Percentiles rank a stretch among this genome's conserved stretches.
phyloP scores from a whole-genome alignment of 30 jellyfish, hydroid and myxozoan species.

The Phacellophora camtschatica region DNA sequence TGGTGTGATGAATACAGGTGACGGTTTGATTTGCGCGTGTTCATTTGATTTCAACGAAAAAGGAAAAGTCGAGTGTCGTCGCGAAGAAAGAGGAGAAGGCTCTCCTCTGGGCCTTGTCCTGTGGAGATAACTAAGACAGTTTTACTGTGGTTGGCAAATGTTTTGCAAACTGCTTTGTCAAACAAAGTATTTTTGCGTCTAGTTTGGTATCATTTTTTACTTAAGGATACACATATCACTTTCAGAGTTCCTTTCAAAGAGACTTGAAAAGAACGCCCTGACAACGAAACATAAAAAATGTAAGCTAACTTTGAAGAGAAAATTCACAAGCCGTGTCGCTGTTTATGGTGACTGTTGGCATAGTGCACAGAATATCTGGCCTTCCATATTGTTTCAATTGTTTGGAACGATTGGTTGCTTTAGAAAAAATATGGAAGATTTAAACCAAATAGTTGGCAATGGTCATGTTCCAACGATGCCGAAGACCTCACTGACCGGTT shows the following conservation, averaged over 20 bases:
- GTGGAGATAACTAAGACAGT: neutral
- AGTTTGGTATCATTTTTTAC: too few species aligned
- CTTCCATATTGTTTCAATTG: too few species aligned
- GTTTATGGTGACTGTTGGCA: too few species aligned
- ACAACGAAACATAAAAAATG: too few species aligned
- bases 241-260: too few species aligned
- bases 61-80: neutral
- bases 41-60: neutral
- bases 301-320: too few species aligned
- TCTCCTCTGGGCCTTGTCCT: neutral
- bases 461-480: conserved; percentile 63
- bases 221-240: too few species aligned
- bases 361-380: too few species aligned
- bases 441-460: conserved; percentile 2
- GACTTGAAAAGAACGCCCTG: too few species aligned
- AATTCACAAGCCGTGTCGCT: too few species aligned
- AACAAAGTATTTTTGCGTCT: too few species aligned
- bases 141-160: neutral
- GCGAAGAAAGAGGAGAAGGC: neutral
- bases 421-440: neutral
- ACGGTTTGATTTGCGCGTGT: neutral
- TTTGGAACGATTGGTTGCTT: neutral
- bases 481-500: conserved; percentile 21
- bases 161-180: neutral
- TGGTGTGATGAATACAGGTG: neutral